Conservation (phyloP, 2,797 vertebrate species). For the Petrocephalus schoutedeni region DNA sequence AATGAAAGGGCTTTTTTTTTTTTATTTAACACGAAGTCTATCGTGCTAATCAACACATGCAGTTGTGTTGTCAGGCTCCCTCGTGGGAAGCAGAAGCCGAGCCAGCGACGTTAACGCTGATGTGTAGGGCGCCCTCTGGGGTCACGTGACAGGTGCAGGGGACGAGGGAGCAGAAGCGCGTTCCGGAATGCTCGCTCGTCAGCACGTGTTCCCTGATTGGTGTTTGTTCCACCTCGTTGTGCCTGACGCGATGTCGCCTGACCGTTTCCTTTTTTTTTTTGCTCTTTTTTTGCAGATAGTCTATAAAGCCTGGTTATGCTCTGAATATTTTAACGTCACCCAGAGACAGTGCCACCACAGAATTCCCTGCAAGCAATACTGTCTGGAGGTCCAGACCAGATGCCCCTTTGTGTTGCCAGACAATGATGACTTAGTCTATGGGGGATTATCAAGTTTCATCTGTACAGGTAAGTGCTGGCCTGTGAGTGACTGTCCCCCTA, state of each 20-base stretch:
- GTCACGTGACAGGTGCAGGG: not conserved
- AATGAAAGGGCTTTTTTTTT: constrained; percentile 11
- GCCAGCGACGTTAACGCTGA: not conserved
- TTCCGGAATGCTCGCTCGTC: not conserved
- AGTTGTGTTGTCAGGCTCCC: not conserved
- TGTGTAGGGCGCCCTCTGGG: not conserved
- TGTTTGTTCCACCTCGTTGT: not conserved
- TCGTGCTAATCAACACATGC: constrained; percentile 15
- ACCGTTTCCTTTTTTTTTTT: constrained; percentile 26
- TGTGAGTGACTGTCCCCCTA: not conserved
- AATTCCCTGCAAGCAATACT: constrained; percentile 81
- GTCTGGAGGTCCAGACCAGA: constrained; percentile 78
- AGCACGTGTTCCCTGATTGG: not conserved
- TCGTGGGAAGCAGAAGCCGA: not conserved
- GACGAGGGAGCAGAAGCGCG: not conserved
- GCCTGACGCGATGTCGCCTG: not conserved
- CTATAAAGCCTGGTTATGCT: constrained; percentile 83
- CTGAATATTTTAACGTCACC: constrained; percentile 78
- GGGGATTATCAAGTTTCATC: constrained; percentile 79
- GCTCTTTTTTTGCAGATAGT: constrained; percentile 56
- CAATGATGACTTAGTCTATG: constrained; percentile 78
- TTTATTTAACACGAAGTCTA: constrained; percentile 9
- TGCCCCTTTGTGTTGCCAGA: constrained; percentile 80
- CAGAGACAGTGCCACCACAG: constrained; percentile 73
- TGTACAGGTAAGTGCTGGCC: constrained; percentile 63